Conservation (phyloP, 1,140 invertebrate species). For the Cotesia glomerata region DNA sequence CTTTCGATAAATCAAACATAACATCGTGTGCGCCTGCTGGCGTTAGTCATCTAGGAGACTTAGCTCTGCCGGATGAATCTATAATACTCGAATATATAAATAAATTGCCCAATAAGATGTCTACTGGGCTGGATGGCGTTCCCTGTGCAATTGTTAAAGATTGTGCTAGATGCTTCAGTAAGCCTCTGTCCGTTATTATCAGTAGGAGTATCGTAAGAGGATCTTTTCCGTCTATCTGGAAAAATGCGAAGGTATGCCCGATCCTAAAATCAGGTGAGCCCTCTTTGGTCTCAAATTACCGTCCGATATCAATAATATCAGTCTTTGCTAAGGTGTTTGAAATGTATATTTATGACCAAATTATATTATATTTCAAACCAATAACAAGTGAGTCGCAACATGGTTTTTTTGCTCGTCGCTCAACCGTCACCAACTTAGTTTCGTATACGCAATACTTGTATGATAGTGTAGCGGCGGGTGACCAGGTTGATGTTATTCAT, state of each 20-base stretch:
- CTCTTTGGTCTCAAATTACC: neutral
- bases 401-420: conserved; percentile 23
- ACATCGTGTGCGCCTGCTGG: neutral
- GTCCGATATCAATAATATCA: no score
- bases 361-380: neutral
- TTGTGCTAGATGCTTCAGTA: neutral
- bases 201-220: neutral
- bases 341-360: conserved; percentile 2
- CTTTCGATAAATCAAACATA: neutral
- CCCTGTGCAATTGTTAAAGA: neutral
- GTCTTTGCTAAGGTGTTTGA: conserved; percentile 20
- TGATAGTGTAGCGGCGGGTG: neutral
- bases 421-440: conserved; percentile 25
- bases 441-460: conserved; percentile 6
- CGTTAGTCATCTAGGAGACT: neutral
- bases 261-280: conserved; percentile 11
- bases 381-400: conserved; percentile 14
- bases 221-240: conserved; percentile 10
- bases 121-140: neutral
- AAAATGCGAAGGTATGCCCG: conserved; percentile 13
- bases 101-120: neutral
- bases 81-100: neutral
- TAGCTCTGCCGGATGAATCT: neutral
- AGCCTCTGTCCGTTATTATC: neutral
- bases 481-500: conserved; percentile 39